phyloP scores from a whole-genome alignment of 2,797 vertebrate species.

The Syngnathus acus region DNA sequence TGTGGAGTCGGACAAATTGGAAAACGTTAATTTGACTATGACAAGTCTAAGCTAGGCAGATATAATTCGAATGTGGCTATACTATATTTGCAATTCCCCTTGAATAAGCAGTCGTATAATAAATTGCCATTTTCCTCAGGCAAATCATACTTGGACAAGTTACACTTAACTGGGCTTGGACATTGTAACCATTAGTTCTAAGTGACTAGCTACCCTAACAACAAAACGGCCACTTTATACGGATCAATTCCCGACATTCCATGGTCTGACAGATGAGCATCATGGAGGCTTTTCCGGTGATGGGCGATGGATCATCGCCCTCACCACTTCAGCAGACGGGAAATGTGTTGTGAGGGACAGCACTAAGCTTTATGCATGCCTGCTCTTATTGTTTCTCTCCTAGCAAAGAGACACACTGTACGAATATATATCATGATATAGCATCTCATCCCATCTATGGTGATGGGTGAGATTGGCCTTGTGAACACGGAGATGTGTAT shows the following conservation, averaged over 20 bases:
- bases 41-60: no score
- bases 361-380: conserved; percentile 4
- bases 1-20: conserved; percentile 26
- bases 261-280: conserved; percentile 42
- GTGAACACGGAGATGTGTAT: neutral
- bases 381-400: neutral
- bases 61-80: conserved; percentile 8
- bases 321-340: conserved; percentile 35
- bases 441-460: neutral
- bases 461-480: conserved; percentile 18
- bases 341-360: conserved; percentile 43
- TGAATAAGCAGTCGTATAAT: neutral
- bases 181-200: conserved; percentile 41
- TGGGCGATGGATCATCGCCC: conserved; percentile 44
- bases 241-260: conserved; percentile 51
- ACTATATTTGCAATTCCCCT: conserved; percentile 5
- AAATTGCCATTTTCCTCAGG: neutral
- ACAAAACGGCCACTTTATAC: conserved; percentile 33
- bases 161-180: conserved; percentile 8
- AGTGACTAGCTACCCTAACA: conserved; percentile 31
- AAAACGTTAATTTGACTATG: neutral
- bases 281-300: conserved; percentile 37
- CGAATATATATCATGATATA: neutral
- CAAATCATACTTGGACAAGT: conserved; percentile 9
- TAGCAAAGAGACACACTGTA: neutral